Conservation (phyloP, 2,113 vertebrate species). For the Hydrolagus affinis region DNA sequence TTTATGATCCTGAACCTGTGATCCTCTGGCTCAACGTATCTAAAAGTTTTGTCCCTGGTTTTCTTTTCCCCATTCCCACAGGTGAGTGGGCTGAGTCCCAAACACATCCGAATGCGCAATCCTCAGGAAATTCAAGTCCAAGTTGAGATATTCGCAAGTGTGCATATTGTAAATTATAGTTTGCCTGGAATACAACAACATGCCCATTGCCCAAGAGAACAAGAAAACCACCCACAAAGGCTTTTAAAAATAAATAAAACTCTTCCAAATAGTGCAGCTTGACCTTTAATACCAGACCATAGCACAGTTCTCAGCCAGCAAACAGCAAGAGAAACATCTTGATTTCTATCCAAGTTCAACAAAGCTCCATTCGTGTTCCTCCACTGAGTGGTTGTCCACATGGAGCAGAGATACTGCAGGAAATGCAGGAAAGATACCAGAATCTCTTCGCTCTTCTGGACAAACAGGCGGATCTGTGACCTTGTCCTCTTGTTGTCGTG, state of each 20-base stretch:
- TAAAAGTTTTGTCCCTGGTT: too few species aligned
- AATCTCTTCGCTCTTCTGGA: neutral
- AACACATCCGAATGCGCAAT: too few species aligned
- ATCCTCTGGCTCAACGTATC: too few species aligned
- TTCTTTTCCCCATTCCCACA: too few species aligned
- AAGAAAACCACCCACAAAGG: neutral
- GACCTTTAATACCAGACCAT: neutral
- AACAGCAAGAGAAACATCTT: neutral
- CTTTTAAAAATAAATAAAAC: neutral
- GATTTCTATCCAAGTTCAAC: slow-evolving; percentile 5
- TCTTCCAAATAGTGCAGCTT: neutral
- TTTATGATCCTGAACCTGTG: too few species aligned
- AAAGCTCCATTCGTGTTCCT: neutral
- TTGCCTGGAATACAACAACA: neutral
- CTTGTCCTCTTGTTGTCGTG: neutral
- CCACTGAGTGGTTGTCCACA: neutral
- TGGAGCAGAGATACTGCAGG: neutral
- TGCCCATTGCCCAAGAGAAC: neutral
- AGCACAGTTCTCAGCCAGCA: slow-evolving; percentile 23
- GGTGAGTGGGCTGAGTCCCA: too few species aligned
- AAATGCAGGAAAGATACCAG: too few species aligned
- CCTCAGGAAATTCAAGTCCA: neutral
- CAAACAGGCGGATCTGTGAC: neutral
- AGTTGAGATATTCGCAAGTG: neutral
- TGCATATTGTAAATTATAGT: neutral